Conservation (phyloP, 2,888 invertebrate species). For the Zygaena filipendulae region DNA sequence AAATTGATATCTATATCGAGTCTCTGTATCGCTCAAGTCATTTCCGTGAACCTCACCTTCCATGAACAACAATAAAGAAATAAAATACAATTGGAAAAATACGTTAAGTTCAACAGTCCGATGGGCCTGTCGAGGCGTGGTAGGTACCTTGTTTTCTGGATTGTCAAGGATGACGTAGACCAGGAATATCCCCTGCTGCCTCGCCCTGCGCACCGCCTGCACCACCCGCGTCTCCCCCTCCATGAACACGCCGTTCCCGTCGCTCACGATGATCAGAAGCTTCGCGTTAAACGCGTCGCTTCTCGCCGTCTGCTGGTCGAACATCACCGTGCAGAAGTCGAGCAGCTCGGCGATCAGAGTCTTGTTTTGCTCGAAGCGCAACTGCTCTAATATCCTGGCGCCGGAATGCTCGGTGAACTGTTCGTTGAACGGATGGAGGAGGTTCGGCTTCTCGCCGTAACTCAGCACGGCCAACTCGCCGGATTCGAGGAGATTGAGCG, state of each 20-base stretch:
- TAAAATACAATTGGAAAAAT: too few relatives aligned
- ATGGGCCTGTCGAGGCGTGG: too few relatives aligned
- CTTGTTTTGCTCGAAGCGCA: slow-evolving; percentile 90
- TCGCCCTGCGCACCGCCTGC: slow-evolving; percentile 83
- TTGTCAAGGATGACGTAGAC: slow-evolving; percentile 97
- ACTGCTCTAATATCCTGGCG: slow-evolving; percentile 79
- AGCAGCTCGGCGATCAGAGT: slow-evolving; percentile 88
- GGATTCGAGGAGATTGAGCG: slow-evolving; percentile 91
- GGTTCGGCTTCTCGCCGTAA: slow-evolving; percentile 85
- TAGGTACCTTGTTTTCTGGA: slow-evolving; percentile 87
- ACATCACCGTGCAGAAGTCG: slow-evolving; percentile 77
- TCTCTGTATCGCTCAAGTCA: too few relatives aligned
- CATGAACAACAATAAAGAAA: too few relatives aligned
- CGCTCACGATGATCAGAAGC: slow-evolving; percentile 91
- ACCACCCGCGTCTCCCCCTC: slow-evolving; percentile 83
- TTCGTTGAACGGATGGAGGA: slow-evolving; percentile 90
- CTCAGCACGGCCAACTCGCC: slow-evolving; percentile 93
- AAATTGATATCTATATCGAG: too few relatives aligned
- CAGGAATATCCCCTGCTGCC: slow-evolving; percentile 86
- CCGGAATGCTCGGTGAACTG: slow-evolving; percentile 91
- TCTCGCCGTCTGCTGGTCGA: slow-evolving; percentile 50
- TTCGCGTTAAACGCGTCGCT: slow-evolving; percentile 77
- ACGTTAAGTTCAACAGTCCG: too few relatives aligned
- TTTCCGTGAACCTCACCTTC: too few relatives aligned
- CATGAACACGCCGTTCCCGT: slow-evolving; percentile 92